These are phyloP conservation scores for Pteromalus puparum DNA, from an alignment of 1,140 invertebrate species.

Conservation along the genomic window DNA sequence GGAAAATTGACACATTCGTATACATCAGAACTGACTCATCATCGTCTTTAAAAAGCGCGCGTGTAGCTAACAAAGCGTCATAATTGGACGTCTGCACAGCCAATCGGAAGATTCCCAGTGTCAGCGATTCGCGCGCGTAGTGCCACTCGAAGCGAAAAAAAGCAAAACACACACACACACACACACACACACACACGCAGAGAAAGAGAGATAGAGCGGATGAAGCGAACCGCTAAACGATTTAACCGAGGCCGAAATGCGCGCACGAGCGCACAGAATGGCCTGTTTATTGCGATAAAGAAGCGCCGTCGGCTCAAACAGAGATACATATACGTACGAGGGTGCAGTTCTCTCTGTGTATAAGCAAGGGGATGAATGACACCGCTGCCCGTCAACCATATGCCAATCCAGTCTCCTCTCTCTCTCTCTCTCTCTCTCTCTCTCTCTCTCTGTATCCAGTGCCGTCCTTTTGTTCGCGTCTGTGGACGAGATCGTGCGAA, in stretches of 20 bases:
- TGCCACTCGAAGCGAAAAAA: conserved; percentile 4
- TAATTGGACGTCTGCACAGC: neutral
- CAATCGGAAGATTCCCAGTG: conserved; percentile 12
- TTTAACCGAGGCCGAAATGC: conserved; percentile 37
- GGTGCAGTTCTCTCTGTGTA: neutral
- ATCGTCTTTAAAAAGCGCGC: neutral
- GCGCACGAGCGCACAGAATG: conserved; percentile 60
- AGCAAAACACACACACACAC: neutral
- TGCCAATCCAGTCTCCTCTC: conserved; percentile 58
- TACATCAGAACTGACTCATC: too few species aligned
- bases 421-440: too few species aligned
- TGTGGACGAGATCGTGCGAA: neutral
- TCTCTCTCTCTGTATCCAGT: neutral
- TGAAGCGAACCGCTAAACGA: conserved; percentile 25
- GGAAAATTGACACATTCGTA: too few species aligned
- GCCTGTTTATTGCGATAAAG: conserved; percentile 67
- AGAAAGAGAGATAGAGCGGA: conserved; percentile 8
- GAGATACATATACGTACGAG: conserved; percentile 46
- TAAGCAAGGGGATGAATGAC: conserved; percentile 30
- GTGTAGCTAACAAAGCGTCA: neutral
- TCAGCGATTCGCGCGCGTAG: conserved; percentile 6
- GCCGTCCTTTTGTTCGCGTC: neutral
- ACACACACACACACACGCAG: too few species aligned
- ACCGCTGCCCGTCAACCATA: conserved; percentile 65
- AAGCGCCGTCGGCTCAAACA: conserved; percentile 62